phyloP scores from a whole-genome alignment of 1,140 invertebrate genomes.

The Hyles euphorbiae region DNA sequence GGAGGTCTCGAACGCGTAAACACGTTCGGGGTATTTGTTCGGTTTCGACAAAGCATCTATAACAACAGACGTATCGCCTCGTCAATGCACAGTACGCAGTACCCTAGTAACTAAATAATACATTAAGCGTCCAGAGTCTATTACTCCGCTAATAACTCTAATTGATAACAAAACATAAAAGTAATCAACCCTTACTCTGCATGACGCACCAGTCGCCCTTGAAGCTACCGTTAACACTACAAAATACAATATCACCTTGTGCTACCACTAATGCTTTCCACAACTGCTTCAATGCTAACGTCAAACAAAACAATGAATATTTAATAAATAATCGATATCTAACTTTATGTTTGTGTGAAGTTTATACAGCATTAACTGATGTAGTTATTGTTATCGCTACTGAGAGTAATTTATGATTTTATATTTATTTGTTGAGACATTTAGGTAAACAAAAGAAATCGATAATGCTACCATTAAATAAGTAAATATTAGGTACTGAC shows the following conservation, averaged over 20 bases:
- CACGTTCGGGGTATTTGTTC: constrained; percentile 68
- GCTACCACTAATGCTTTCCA: constrained; percentile 10
- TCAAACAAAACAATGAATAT: constrained; percentile 13
- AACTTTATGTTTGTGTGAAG: not conserved
- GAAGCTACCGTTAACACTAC: constrained; percentile 20
- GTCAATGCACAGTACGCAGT: constrained; percentile 37
- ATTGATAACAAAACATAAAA: not conserved
- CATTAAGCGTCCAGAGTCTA: not conserved
- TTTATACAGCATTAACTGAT: not conserved
- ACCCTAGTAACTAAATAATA: not conserved
- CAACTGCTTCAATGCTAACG: constrained; percentile 12
- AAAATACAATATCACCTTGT: constrained; percentile 11
- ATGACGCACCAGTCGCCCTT: constrained; percentile 17
- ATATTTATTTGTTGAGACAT: no score
- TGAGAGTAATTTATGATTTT: no score
- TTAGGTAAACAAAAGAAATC: not conserved
- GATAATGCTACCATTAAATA: constrained; percentile 1
- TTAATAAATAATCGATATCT: constrained; percentile 18
- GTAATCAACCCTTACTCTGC: not conserved
- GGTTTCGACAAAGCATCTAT: constrained; percentile 74
- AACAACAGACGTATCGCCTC: constrained; percentile 69
- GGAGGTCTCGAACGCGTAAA: constrained; percentile 66
- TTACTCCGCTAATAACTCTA: not conserved
- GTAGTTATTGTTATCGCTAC: not conserved
- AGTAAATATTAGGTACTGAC: constrained; percentile 28